Base-by-base conservation (phyloP, 2,113 vertebrate genomes). In the Mesoclemmys tuberculata region DNA sequence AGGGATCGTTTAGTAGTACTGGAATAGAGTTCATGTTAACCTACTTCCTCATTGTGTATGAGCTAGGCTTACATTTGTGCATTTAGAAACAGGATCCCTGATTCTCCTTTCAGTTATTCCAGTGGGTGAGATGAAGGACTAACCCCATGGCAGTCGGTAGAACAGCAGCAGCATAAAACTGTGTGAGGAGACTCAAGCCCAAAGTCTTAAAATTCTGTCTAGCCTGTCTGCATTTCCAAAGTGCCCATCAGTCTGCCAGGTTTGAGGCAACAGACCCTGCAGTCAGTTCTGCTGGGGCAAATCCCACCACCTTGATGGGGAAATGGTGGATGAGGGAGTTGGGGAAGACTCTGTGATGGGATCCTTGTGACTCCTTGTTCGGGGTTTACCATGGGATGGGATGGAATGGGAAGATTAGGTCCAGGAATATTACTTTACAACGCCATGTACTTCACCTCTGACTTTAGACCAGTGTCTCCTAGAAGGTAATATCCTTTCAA, bases 401-500 rank as follows among this genome's bases (percentile, higher is more conserved):
- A 84, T 19, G 2, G n/a, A 10, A 31, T 90, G 75, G 80, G 31
- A 92, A 94, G 80, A 92, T 94, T n/a, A 0, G 0, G 52, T 8
- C 64, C 44, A 16, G 7, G 46, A 88, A 80, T 85, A 88, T 91
- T 74, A 90, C 88, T 55, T 55, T 88, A 68, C 78, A 14, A 24
- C 64, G 18, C 27, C 10, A 26, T 10, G 4, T 46, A 19, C 90
- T 95, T 95, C 87, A 90, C 75, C 87, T 95, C 93, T 82, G 74
- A 85, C 86, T 84, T 95, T 81, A 82, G 87, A 41, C 77, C 90
- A 29, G 27, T 55, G n/a, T 92, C n/a, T 85, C 44, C 68, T 89
- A 41, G 92, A 96, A 87, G 55, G 85, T 8, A 88, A 27, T 68
- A 93, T 93, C 55, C 91, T 90, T 87, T 80, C 95, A 95, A 84